Evolutionary conservation across 2,888 invertebrate genomes (phyloP).

Genomic region (Sarcophaga rosellei): DNA sequence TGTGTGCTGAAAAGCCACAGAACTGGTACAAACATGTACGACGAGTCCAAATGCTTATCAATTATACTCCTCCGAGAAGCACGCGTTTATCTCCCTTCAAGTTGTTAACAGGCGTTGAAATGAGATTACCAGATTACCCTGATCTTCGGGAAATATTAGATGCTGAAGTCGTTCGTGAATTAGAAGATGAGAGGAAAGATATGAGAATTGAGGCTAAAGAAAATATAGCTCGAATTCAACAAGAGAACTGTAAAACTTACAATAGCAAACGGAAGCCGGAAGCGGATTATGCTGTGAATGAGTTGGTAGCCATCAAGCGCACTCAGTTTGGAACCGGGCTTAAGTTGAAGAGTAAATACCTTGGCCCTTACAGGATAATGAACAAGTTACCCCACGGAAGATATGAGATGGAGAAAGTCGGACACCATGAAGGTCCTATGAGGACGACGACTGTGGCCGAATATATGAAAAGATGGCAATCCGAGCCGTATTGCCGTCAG

Average conservation of each 20-base stretch:
- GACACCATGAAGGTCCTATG: conserved; percentile 30
- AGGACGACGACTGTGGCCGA: conserved; percentile 11
- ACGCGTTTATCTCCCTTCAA: conserved; percentile 52
- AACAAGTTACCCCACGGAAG: conserved; percentile 7
- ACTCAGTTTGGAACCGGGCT: conserved; percentile 54
- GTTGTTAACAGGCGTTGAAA: conserved; percentile 57
- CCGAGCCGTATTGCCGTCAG: conserved; percentile 59
- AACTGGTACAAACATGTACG: conserved; percentile 70
- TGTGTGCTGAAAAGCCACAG: conserved; percentile 73
- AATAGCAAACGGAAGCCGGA: conserved; percentile 31
- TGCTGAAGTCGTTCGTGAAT: neutral
- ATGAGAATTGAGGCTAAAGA: neutral
- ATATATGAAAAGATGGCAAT: conserved; percentile 46
- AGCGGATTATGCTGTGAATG: neutral
- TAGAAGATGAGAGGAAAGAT: neutral
- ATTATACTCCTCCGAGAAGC: conserved; percentile 63
- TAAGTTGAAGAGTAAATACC: conserved; percentile 52
- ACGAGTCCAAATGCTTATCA: conserved; percentile 49
- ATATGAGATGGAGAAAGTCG: conserved; percentile 37
- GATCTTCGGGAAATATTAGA: conserved; percentile 51
- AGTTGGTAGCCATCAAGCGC: conserved; percentile 57
- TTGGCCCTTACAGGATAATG: conserved; percentile 52
- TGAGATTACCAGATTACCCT: conserved; percentile 36
- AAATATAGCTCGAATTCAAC: neutral
- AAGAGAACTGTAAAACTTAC: conserved; percentile 31